A percentile compares a stretch with the other conserved stretches of the same genome.
Evolutionary conservation across 1,140 invertebrate genomes (phyloP).

Genomic region (Calliphora vicina): DNA sequence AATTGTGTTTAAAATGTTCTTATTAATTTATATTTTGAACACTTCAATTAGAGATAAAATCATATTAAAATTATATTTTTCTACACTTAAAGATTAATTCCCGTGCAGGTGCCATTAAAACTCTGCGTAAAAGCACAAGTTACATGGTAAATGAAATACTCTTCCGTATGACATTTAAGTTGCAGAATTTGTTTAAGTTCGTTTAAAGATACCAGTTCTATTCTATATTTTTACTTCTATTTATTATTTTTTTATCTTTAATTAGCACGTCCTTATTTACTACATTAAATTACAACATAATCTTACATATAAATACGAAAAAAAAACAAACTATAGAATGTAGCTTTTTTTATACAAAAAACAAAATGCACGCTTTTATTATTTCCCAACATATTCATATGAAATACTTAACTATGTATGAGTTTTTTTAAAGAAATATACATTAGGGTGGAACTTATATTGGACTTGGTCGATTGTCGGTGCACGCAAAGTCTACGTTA

Average conservation of each 20-base stretch:
- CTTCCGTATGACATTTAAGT: slow-evolving; percentile 5
- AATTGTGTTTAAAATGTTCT: no score
- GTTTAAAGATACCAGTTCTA: not conserved
- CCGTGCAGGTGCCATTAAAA: no score
- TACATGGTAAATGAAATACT: slow-evolving; percentile 29
- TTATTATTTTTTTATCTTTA: not conserved
- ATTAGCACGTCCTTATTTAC: not conserved
- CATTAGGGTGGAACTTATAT: no score
- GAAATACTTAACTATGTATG: no score
- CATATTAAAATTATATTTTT: no score
- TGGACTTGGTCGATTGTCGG: no score
- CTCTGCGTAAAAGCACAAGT: not conserved
- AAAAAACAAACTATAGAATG: not conserved
- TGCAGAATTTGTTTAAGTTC: not conserved
- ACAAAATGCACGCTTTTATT: not conserved
- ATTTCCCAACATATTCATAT: not conserved
- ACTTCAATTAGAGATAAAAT: no score
- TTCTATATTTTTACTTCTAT: not conserved
- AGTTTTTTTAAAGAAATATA: no score
- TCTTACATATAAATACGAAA: not conserved
- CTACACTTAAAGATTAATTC: no score
- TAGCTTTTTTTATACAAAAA: not conserved
- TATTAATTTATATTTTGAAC: no score
- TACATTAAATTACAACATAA: not conserved
- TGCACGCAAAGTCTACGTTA: no score